Evolutionary conservation across 2,797 vertebrate species (phyloP), one percentile per base, ranked within the genome.

Genomic region (Garrulus glandarius): DNA sequence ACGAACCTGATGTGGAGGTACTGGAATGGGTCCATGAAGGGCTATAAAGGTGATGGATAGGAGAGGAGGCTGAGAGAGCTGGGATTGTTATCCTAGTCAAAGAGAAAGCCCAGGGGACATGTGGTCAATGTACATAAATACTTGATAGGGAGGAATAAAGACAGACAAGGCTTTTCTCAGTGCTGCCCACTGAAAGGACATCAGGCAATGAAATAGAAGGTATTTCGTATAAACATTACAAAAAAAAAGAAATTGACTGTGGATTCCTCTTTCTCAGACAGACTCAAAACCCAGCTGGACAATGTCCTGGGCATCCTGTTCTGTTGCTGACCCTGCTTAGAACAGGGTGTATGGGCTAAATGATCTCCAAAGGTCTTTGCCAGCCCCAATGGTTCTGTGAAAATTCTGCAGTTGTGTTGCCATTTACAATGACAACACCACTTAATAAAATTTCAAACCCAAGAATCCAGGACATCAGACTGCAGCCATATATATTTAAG

Each of bases 1-100:
- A 65, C 0, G 0, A 65, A 13, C 52, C 49, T 20, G 52, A 15
- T 3, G 1, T 3, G 12, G 39, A 15, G 12, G 4, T 8, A 63
- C 39, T 50, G 36, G 39, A 49, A 85, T 15, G 67, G 46, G 11
- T 24, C 39, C 10, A 27, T 2, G 1, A 59, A 67, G 34, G 57
- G 55, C 53, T 15, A 1, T 4, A 18, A 78, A 53, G 50, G 50
- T 14, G 32, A 64, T 5, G 37, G 44, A 23, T 0, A 36, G n/a
- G 36, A 72, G 22, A 34, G 20, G 47, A 70, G 57, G 59, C 70
- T 20, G 27, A 74, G 44, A 74, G 72, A 37, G 41, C 43, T 30
- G 55, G 43, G 36, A 27, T 8, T 44, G 20, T 30, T 6, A 26
- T 52, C 43, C 36, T 27, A 44, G 22, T 27, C 32, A 43, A 57